phyloP scores from a whole-genome alignment of 2,113 vertebrate species.

The Bubo scandiacus region DNA sequence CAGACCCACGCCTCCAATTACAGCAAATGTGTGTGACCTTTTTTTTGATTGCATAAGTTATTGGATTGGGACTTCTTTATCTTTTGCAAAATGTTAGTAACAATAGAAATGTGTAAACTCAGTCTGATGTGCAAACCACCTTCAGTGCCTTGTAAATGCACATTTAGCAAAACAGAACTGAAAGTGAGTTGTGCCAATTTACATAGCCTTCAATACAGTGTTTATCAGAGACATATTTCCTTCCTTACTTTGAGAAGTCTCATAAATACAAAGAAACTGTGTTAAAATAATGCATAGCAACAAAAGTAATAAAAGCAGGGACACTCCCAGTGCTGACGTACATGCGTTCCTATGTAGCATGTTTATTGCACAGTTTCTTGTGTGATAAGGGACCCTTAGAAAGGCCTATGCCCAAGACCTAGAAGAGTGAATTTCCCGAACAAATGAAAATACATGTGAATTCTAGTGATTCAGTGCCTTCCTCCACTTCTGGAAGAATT shows the following conservation, averaged over 20 bases:
- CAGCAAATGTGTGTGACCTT: neutral
- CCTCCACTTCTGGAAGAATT: neutral
- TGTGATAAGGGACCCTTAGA: neutral
- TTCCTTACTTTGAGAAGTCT: neutral
- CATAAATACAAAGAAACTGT: neutral
- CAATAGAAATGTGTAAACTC: neutral
- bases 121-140: neutral
- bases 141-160: neutral
- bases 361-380: neutral
- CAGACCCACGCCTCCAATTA: neutral
- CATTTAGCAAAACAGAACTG: neutral
- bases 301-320: neutral
- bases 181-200: neutral
- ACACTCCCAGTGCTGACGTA: fast-evolving
- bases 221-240: neutral
- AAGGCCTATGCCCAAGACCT: neutral
- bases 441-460: neutral
- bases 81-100: neutral
- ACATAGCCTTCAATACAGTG: neutral
- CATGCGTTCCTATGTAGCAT: neutral
- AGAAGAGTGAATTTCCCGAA: neutral
- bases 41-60: neutral
- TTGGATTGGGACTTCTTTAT: neutral
- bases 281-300: neutral
- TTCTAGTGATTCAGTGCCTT: neutral